Conservation (phyloP, 2,888 invertebrate genomes). For the Congeria kusceri region DNA sequence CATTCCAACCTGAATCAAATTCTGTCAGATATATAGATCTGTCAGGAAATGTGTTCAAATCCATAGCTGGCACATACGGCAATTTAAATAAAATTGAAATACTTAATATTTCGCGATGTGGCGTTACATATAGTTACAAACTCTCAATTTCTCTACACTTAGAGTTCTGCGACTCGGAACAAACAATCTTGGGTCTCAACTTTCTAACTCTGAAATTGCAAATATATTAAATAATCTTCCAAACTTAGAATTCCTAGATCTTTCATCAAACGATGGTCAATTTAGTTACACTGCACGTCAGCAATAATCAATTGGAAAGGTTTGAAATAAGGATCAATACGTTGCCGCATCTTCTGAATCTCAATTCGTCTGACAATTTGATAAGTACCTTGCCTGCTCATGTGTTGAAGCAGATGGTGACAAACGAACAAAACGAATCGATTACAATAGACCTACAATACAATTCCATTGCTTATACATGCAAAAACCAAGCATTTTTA, state of each 20-base stretch:
- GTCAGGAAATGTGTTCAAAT: conserved; percentile 22
- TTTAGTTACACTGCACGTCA: conserved; percentile 14
- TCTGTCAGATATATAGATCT: conserved; percentile 12
- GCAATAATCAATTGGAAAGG: conserved; percentile 23
- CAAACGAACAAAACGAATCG: not conserved
- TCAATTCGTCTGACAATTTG: conserved; percentile 8
- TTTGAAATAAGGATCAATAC: not conserved
- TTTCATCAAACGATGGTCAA: conserved; percentile 19
- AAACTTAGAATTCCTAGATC: conserved; percentile 11
- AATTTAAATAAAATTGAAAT: conserved; percentile 8
- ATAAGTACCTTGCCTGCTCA: not conserved
- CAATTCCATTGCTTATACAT: conserved; percentile 23
- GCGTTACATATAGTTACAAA: too few species aligned
- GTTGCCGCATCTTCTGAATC: not conserved
- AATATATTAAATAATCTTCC: conserved; percentile 8
- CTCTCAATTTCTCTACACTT: too few species aligned
- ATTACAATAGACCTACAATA: conserved; percentile 25
- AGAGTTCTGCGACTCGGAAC: too few species aligned
- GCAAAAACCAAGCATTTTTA: conserved; percentile 25
- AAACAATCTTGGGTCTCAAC: conserved; percentile 9
- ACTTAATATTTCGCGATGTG: not conserved
- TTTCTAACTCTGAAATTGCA: not conserved
- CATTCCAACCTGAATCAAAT: not conserved
- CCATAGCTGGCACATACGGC: conserved; percentile 20
- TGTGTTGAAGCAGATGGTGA: not conserved